Evolutionary conservation across 2,888 invertebrate genomes (phyloP), one percentile per base, ranked within the genome.

Genomic region (Pammene fasciana): DNA sequence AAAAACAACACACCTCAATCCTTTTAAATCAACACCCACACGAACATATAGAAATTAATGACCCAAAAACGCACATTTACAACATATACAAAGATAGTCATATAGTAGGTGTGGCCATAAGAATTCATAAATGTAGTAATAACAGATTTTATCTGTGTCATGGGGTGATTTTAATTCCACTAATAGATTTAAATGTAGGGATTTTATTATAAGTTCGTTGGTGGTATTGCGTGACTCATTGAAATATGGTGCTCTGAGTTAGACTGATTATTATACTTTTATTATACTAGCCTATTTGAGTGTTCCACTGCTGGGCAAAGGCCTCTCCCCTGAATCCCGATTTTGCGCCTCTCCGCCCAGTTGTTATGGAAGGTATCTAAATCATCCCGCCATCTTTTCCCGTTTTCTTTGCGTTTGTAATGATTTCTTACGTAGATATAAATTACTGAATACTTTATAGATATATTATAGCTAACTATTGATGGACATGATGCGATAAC

Each of bases 131-230:
- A 81, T 80, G 77, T 61, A 36, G 68, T 82, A 80, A 82, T 81
- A 78, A 72, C 65, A 76, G 86, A 86, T 86, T 68, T 75, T 77
- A 86, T 86, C 86, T 77, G 55, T 76, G 79, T 76, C 79, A 77
- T 78, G 77, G 81, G 80, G 82, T 68, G 78, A 72, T 79, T 82
- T 85, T 86, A 83, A 87, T 85, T 87, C 82, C 71, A 73, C 72
- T 87, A 87, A 88, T 86, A 85, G 87, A 85, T 87, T 86, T 84
- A 85, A 84, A 85, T 85, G 86, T 78, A 64, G 60, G 66, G 72
- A 73, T 71, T 70, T 68, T 41, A 34, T 65, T 74, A 72, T 55
- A 70, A 57, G 54, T 72, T 11, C 48, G 59, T 70, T 54, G 65
- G 65, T 68, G 59, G 68, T 71, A 65, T 68, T 43, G 54, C 11